phyloP scores from a whole-genome alignment of 2,888 invertebrate species.

The Caradrina kadenii region DNA sequence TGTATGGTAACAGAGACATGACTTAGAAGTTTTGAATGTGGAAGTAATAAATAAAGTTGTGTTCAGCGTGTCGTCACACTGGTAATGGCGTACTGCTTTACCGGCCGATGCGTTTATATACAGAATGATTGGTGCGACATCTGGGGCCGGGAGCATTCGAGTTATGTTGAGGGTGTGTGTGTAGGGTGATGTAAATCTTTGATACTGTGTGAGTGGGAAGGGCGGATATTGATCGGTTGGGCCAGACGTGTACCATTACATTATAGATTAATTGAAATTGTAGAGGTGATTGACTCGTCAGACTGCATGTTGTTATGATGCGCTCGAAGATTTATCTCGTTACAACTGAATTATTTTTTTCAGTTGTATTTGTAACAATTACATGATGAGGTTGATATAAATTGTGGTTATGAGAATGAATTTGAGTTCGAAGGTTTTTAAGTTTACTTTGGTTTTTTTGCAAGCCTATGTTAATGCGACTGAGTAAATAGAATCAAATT shows the following conservation, averaged over 20 bases:
- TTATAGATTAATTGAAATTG: conserved; percentile 49
- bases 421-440: not conserved
- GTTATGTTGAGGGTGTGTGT: conserved; percentile 36
- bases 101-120: conserved; percentile 73
- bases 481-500: too few relatives aligned
- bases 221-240: conserved; percentile 56
- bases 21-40: conserved; percentile 46
- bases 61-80: conserved; percentile 49
- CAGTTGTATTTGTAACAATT: not conserved
- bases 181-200: conserved; percentile 6
- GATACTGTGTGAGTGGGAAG: conserved; percentile 21
- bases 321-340: not conserved
- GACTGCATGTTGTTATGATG: conserved; percentile 8
- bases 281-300: conserved; percentile 13
- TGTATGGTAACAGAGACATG: conserved; percentile 75
- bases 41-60: conserved; percentile 45
- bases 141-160: conserved; percentile 68
- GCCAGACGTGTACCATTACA: conserved; percentile 46
- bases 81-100: conserved; percentile 57
- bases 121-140: conserved; percentile 63
- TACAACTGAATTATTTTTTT: conserved; percentile 3
- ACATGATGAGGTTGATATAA: not conserved
- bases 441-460: not conserved
- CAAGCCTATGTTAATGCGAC: too few relatives aligned
- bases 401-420: not conserved